Percentiles rank a stretch among this genome's conserved stretches.
Evolutionary conservation across 2,888 invertebrate genomes (phyloP).

Genomic region (Crioceris asparagi): DNA sequence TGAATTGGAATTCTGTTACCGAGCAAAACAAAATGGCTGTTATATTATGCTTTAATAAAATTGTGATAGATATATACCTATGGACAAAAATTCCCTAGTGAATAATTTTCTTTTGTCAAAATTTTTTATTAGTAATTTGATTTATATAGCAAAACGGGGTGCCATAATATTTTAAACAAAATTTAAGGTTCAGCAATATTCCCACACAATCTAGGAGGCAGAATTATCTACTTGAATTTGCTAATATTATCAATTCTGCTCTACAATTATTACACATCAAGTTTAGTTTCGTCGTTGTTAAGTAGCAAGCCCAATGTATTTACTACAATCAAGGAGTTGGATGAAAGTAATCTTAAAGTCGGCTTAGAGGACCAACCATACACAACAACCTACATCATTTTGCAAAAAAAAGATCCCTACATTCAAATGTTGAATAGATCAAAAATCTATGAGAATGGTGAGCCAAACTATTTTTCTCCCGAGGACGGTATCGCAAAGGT

Average conservation of each 20-base stretch:
- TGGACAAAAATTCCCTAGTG: too few relatives aligned
- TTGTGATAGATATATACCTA: too few relatives aligned
- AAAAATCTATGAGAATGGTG: constrained; percentile 18
- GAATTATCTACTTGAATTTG: constrained; percentile 27
- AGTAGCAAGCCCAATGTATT: constrained; percentile 43
- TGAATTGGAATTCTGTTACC: too few relatives aligned
- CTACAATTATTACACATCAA: constrained; percentile 50
- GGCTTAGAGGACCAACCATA: constrained; percentile 43
- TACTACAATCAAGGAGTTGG: constrained; percentile 41
- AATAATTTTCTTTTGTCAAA: too few relatives aligned
- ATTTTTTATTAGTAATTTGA: too few relatives aligned
- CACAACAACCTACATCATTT: constrained; percentile 32
- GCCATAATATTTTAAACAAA: too few relatives aligned
- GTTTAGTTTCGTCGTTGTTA: constrained; percentile 47
- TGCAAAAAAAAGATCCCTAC: constrained; percentile 20
- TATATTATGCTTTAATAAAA: too few relatives aligned
- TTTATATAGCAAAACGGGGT: too few relatives aligned
- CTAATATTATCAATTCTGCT: constrained; percentile 36
- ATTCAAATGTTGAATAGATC: constrained; percentile 22
- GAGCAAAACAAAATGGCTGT: too few relatives aligned
- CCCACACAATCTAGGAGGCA: constrained; percentile 24
- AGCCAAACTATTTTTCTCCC: constrained; percentile 16
- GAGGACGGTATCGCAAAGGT: constrained; percentile 36
- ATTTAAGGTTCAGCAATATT: constrained; percentile 25
- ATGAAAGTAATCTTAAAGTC: constrained; percentile 40